phyloP scores from a whole-genome alignment of 2,113 vertebrate species.

The Microcebus ravelobensis region DNA sequence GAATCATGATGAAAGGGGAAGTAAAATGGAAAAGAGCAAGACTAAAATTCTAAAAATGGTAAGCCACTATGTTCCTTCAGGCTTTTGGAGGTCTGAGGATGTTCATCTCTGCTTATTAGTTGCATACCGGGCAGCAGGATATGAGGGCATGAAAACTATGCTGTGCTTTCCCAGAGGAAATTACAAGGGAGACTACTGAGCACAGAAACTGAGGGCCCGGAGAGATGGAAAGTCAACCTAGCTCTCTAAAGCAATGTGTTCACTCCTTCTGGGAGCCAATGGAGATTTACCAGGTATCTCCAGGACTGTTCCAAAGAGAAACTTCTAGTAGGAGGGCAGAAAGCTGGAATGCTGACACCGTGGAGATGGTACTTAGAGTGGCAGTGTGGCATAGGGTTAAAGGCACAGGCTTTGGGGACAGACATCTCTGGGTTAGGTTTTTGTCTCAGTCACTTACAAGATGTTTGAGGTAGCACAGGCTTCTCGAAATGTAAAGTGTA shows the following conservation, averaged over 20 bases:
- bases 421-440: background rate
- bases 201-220: background rate
- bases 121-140: background rate
- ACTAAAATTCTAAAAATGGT: background rate
- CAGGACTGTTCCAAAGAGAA: background rate
- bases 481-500: background rate
- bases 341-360: too few species aligned
- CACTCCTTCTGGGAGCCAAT: background rate
- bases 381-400: rapidly evolving
- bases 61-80: background rate
- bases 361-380: background rate
- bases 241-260: background rate
- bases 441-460: background rate
- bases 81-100: background rate
- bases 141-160: background rate
- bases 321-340: background rate
- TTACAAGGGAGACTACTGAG: background rate
- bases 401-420: background rate
- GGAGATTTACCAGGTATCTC: too few species aligned
- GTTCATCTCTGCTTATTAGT: background rate
- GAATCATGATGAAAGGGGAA: slow-evolving; percentile 9
- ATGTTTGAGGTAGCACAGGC: background rate
- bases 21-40: background rate
- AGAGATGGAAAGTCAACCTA: background rate
- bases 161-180: background rate